These are phyloP conservation scores for Drosophila triauraria DNA, from an alignment of 1,140 invertebrate species.

Conservation along the genomic window DNA sequence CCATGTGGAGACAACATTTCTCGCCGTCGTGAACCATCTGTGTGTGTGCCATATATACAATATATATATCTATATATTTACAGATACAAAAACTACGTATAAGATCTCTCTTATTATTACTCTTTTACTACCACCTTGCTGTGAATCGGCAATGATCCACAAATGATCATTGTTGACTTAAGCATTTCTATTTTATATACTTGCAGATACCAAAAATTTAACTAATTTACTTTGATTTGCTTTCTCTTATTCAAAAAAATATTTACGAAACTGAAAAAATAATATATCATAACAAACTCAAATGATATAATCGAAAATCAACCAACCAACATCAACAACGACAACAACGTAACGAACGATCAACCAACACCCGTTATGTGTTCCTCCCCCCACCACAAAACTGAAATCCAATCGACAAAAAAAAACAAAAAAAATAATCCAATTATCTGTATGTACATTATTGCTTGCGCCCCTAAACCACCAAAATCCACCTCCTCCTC, in stretches of 20 bases:
- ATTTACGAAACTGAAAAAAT: constrained; percentile 55
- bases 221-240: constrained; percentile 85
- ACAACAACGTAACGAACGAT: constrained; percentile 73
- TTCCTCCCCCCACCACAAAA: constrained; percentile 57
- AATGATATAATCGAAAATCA: constrained; percentile 74
- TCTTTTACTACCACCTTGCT: constrained; percentile 65
- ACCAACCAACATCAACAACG: constrained; percentile 63
- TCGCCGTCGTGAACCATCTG: constrained; percentile 68
- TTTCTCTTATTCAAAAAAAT: constrained; percentile 82
- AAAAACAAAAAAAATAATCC: constrained; percentile 57
- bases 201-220: constrained; percentile 84
- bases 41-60: constrained; percentile 54
- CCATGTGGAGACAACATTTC: constrained; percentile 77
- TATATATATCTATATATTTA: constrained; percentile 34
- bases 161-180: constrained; percentile 80
- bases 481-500: constrained; percentile 15
- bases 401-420: constrained; percentile 52
- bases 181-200: constrained; percentile 84
- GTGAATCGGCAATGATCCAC: constrained; percentile 76
- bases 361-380: constrained; percentile 70
- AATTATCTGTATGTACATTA: constrained; percentile 79
- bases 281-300: constrained; percentile 54
- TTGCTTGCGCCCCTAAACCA: constrained; percentile 57
- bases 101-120: constrained; percentile 36
- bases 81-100: constrained; percentile 17